Evolutionary conservation across 2,113 vertebrate genomes (phyloP).

Genomic region (Colius striatus): DNA sequence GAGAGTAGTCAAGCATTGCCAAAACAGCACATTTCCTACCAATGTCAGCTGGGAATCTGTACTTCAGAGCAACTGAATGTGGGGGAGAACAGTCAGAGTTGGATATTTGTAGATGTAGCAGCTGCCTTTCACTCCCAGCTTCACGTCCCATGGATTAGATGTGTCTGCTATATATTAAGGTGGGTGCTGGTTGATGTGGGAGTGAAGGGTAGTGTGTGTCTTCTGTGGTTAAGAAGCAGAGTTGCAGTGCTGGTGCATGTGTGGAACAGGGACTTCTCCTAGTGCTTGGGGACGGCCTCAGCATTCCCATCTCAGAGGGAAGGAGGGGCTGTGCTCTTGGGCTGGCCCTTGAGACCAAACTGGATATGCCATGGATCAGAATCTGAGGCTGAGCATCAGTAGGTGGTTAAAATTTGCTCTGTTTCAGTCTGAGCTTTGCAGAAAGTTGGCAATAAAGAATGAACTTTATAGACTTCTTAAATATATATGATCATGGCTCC

Average conservation of each 20-base stretch:
- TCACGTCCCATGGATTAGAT: not conserved
- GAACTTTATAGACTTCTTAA: not conserved
- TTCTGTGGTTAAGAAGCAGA: rapidly evolving
- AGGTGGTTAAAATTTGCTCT: not conserved
- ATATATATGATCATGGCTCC: rapidly evolving
- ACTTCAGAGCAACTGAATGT: not conserved
- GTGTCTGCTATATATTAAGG: not conserved
- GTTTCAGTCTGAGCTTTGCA: not conserved
- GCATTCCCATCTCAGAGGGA: rapidly evolving
- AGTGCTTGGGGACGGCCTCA: rapidly evolving
- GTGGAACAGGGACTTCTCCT: rapidly evolving
- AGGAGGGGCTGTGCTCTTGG: not conserved
- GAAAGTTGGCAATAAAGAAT: not conserved
- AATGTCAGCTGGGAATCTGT: not conserved
- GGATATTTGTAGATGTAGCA: not conserved
- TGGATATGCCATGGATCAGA: not conserved
- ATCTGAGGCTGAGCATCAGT: not conserved
- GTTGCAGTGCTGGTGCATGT: rapidly evolving
- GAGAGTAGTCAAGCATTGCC: not conserved
- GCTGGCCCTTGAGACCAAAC: not conserved
- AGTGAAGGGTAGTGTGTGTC: rapidly evolving
- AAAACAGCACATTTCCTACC: not conserved
- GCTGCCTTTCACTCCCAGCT: not conserved
- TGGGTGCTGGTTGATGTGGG: not conserved
- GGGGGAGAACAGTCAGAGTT: not conserved